Base-by-base conservation (phyloP, 2,113 vertebrate genomes). In the Lasiurus borealis region DNA sequence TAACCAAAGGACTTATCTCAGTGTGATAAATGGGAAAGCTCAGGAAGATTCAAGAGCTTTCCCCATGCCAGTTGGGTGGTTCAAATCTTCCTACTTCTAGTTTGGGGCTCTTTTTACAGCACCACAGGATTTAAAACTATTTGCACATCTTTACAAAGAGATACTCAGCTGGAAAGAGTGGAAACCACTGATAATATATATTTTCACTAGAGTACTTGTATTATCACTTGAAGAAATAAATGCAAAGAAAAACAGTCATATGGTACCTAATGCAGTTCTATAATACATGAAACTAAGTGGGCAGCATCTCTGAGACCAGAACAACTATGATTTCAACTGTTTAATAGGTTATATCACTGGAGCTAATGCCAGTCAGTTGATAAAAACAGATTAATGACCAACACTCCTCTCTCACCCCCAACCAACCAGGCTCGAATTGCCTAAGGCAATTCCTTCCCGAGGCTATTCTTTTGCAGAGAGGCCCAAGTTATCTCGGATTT, bases 91-190 rank as follows among this genome's bases (percentile, higher is more conserved):
- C 52, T 50, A 66, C 23, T 96, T 52, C 64, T 85, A 78, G 8
- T 75, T 92, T 81, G 62, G 4, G 29, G 18, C 8, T 82, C 69
- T 29, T 71, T 25, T 94, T 27, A 92, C 0, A 6, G 73, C 18
- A n/a, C 34, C 68, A 36, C 8, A 29, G 14, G 85, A 88, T 78
- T 52, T 78, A 44, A 93, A 93, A 90, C 48, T 71, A 40, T 52
- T 34, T 64, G 52, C 10, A 75, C 68, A 87, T 93, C 82, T 93
- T 92, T 88, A 85, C 31, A 88, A 87, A 93, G 34, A 84, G 25
- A 90, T 8, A 48, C 18, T 4, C 44, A 72, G 57, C 23, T 89
- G 23, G 83, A 93, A 91, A 84, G 83, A 40, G 25, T 50, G 46
- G 36, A 93, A 73, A 15, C 34, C 21, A 80, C 34, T 31, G 73